Evolutionary conservation across 1,140 invertebrate species (phyloP), one percentile per base, ranked within the genome.

Genomic region (Geopemphigus sp.): DNA sequence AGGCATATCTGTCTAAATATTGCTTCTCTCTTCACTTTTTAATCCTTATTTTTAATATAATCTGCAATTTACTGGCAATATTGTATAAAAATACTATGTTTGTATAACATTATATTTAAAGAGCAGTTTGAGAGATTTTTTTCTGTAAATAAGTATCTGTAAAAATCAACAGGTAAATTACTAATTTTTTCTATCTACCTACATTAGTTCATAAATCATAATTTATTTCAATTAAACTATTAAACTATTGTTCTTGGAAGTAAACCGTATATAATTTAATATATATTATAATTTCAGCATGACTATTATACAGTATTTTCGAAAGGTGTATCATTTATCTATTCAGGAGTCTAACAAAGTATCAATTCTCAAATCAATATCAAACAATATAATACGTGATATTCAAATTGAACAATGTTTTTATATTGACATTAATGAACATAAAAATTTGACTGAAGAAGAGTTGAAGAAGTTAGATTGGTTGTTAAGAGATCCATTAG

Each of bases 401-500:
- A n/a, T 78, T 50, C 22, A 63, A 63, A 61, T 78, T 63, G 74
- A 63, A 50, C 39, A 78, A 47, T 78, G 74, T 50, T 78, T 63
- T 63, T 78, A 78, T 39, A 50, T 78, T 19, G 74, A 78, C 22
- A 61, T 61, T 29, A 57, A 39, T 12, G 54, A 78, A 26, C 24
- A 63, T 19, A 45, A 47, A 29, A 54, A 78, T n/a, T 47, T 81
- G 47, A 66, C 85, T 24, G 83, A 88, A 54, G 83, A 89, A 80
- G 88, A 91, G 84, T 84, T 88, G 39, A 85, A 88, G 76, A 87
- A 90, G 76, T 83, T 94, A 53, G 86, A 90, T 83, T 95, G 93
- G 92, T 87, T 93, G 14, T 86, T 94, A 1, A 88, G 87, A 81
- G 88, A 90, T 61, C 90, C 91, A 1, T 87, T 92, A n/a, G 84